These are phyloP conservation scores for Pseudopodoces humilis DNA, from an alignment of 2,113 vertebrate species.

Conservation along the genomic window DNA sequence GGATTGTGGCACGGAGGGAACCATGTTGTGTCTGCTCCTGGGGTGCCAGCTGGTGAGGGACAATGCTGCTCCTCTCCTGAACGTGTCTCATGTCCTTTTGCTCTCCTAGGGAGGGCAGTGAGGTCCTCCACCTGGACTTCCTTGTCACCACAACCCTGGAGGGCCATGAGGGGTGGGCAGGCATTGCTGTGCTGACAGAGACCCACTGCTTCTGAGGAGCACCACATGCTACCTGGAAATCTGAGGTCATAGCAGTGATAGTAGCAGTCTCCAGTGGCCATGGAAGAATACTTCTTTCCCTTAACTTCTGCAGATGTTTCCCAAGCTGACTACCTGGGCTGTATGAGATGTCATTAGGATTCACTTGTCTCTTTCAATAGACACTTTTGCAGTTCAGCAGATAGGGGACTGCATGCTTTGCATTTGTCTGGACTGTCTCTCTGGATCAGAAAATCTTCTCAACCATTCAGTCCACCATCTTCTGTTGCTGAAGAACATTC, in stretches of 20 bases:
- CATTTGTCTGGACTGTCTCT: background rate
- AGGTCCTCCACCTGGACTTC: background rate
- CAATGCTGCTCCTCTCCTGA: background rate
- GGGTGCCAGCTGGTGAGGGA: background rate
- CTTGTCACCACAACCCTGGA: background rate
- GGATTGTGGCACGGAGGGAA: background rate
- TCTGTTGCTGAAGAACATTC: background rate
- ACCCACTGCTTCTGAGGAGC: background rate
- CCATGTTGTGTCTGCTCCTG: rapidly evolving
- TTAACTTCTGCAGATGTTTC: background rate
- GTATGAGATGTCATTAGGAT: background rate
- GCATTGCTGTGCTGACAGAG: background rate
- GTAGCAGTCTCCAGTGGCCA: background rate
- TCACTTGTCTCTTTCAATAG: background rate
- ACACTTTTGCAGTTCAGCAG: background rate
- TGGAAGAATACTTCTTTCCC: background rate
- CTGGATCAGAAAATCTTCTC: background rate
- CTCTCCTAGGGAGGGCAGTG: background rate
- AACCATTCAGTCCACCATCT: background rate
- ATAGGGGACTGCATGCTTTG: background rate
- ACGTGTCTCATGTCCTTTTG: background rate
- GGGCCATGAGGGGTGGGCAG: background rate
- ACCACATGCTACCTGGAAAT: background rate
- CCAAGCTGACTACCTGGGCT: background rate
- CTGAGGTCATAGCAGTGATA: background rate